phyloP scores from a whole-genome alignment of 2,797 vertebrate species.

The Microtus californicus region DNA sequence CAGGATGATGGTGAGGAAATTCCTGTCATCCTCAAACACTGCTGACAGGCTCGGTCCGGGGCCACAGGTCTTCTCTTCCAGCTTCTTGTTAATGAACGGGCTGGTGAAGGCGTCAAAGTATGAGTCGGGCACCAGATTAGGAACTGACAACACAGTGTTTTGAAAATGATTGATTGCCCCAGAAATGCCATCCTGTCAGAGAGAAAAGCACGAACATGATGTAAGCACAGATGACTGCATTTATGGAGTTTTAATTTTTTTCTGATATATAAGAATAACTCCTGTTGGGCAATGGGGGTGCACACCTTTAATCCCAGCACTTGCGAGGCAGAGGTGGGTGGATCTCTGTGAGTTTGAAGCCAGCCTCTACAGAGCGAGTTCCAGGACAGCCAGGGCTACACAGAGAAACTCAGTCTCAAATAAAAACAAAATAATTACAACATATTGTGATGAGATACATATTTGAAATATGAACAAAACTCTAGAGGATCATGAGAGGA shows the following conservation, averaged over 20 bases:
- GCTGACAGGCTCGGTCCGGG: conserved; percentile 88
- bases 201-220: conserved; percentile 53
- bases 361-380: background rate
- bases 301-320: background rate
- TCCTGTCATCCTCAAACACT: conserved; percentile 89
- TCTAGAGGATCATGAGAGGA: background rate
- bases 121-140: conserved; percentile 87
- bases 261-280: conserved; percentile 32
- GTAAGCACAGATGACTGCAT: background rate
- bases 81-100: conserved; percentile 86
- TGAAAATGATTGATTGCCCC: conserved; percentile 88
- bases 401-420: background rate
- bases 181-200: conserved; percentile 86
- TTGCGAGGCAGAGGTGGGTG: background rate
- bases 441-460: background rate
- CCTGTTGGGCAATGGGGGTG: background rate
- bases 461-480: conserved; percentile 3
- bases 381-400: background rate
- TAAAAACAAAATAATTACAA: background rate
- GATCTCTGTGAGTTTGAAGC: background rate
- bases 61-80: conserved; percentile 85
- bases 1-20: conserved; percentile 86
- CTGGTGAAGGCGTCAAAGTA: conserved; percentile 89
- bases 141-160: conserved; percentile 88
- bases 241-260: conserved; percentile 7